A percentile compares a stretch with the other conserved stretches of the same genome.
phyloP scores from a whole-genome alignment of 2,113 vertebrate species.

The Hymenochirus boettgeri region DNA sequence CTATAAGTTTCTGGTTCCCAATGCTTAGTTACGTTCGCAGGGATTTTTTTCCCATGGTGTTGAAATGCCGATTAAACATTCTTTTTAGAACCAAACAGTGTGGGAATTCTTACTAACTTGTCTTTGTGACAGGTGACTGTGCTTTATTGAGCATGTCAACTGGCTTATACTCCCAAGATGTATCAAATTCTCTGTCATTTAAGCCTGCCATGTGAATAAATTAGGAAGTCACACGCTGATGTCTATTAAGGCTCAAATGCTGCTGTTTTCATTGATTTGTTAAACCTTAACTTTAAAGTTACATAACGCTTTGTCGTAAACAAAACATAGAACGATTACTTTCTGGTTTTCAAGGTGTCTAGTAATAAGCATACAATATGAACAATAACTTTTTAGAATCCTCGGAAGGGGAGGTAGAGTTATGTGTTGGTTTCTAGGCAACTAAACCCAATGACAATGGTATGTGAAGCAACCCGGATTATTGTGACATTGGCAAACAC shows the following conservation, averaged over 20 bases:
- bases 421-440: slow-evolving; percentile 24
- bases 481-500: slow-evolving; percentile 29
- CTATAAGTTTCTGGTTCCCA: too few relatives aligned
- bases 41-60: neutral
- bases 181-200: neutral
- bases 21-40: too few relatives aligned
- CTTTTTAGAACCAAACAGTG: too few relatives aligned
- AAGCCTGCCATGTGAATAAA: neutral
- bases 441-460: slow-evolving; percentile 26
- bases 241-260: neutral
- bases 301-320: too few relatives aligned
- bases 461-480: slow-evolving; percentile 21
- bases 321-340: neutral
- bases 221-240: neutral
- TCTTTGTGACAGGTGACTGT: slow-evolving; percentile 24
- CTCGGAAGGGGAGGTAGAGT: neutral
- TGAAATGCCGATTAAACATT: neutral
- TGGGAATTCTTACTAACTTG: slow-evolving; percentile 12
- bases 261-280: neutral
- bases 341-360: neutral
- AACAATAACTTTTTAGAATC: neutral
- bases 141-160: slow-evolving; percentile 9
- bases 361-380: neutral
- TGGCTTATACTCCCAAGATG: slow-evolving; percentile 3
- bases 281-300: too few relatives aligned